Conservation (phyloP, 2,797 vertebrate species). For the Leuciscus waleckii region DNA sequence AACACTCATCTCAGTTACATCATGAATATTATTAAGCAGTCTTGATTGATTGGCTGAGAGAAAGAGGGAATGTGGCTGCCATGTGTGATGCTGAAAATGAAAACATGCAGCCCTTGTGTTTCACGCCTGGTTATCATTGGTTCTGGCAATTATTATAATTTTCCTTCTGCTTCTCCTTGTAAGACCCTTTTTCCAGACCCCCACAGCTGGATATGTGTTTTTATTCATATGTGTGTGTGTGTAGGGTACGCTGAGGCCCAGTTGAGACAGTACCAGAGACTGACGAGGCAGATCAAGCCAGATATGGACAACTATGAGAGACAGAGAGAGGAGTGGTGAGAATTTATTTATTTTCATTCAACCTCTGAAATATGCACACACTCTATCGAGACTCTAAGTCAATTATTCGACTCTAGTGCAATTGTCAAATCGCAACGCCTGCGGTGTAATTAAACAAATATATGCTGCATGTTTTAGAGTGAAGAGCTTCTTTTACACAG, state of each 20-base stretch:
- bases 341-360: background rate
- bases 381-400: background rate
- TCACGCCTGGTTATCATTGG: constrained; percentile 70
- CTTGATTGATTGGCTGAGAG: constrained; percentile 3
- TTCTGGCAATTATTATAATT: constrained; percentile 68
- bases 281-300: constrained; percentile 94
- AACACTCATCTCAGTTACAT: background rate
- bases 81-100: constrained; percentile 62
- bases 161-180: constrained; percentile 40
- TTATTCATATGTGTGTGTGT: constrained; percentile 25
- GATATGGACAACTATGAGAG: constrained; percentile 90
- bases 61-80: constrained; percentile 67
- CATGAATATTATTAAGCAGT: background rate
- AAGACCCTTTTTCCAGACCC: constrained; percentile 44
- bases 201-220: constrained; percentile 29
- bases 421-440: background rate
- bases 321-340: constrained; percentile 88
- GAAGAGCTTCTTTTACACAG: background rate
- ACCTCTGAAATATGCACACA: background rate
- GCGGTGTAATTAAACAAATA: background rate
- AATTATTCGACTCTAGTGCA: background rate
- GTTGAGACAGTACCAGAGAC: constrained; percentile 92
- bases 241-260: constrained; percentile 95
- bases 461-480: background rate
- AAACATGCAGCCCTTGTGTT: constrained; percentile 31